Conservation (phyloP, 2,888 invertebrate genomes). For the Andrena minutula region DNA sequence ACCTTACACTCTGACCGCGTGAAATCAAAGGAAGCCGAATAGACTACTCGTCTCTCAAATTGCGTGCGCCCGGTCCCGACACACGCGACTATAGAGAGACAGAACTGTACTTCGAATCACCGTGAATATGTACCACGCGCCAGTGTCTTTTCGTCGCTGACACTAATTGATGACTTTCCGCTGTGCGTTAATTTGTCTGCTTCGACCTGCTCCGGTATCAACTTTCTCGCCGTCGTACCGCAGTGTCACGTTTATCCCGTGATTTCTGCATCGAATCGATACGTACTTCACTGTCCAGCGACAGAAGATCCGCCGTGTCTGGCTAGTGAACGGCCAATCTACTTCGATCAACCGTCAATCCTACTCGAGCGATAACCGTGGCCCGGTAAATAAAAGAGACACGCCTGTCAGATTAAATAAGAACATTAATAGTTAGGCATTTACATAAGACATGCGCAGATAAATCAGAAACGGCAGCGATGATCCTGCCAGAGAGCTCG, state of each 20-base stretch:
- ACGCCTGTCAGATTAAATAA: constrained; percentile 26
- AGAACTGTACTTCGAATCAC: constrained; percentile 24
- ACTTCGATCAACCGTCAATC: not conserved
- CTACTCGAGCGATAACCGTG: constrained; percentile 6
- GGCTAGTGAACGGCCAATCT: not conserved
- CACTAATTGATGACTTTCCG: constrained; percentile 43
- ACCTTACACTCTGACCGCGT: no score
- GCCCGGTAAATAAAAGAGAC: constrained; percentile 20
- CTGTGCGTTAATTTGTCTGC: constrained; percentile 33
- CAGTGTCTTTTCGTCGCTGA: constrained; percentile 21
- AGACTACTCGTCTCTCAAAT: no score
- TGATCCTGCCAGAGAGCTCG: not conserved
- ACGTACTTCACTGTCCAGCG: not conserved
- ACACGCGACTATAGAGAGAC: no score
- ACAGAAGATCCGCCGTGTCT: not conserved
- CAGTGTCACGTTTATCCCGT: not conserved
- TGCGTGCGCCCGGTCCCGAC: no score
- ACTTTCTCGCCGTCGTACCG: not conserved
- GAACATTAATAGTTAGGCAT: constrained; percentile 41
- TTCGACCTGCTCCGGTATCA: not conserved
- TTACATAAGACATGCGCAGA: constrained; percentile 13
- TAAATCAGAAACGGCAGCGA: constrained; percentile 37
- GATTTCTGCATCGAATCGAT: constrained; percentile 3
- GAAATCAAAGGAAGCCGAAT: no score
- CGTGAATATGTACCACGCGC: constrained; percentile 40